Conservation (phyloP, 2,113 vertebrate species). For the Dicrurus megarhynchus region DNA sequence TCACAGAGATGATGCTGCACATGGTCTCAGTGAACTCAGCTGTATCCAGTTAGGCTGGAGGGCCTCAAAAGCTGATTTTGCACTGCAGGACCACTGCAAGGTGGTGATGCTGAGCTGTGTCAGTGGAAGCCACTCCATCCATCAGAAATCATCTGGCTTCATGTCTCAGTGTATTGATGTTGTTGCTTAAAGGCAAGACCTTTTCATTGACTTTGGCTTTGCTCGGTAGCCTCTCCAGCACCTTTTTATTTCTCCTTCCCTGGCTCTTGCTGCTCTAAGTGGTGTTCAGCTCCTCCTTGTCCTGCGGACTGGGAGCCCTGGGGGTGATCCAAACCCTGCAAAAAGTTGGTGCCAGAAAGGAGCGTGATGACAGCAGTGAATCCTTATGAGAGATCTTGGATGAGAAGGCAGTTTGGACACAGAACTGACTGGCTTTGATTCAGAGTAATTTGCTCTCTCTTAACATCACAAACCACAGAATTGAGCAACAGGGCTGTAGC, state of each 20-base stretch:
- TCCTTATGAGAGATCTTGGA: not conserved
- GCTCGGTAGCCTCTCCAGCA: not conserved
- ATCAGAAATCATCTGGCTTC: not conserved
- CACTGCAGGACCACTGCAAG: not conserved
- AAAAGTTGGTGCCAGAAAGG: not conserved
- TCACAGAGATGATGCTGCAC: not conserved
- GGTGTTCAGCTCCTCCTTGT: not conserved
- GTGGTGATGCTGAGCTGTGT: not conserved
- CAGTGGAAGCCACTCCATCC: not conserved
- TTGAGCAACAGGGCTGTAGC: not conserved
- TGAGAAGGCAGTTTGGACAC: not conserved
- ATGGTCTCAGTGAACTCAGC: not conserved
- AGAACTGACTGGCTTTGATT: not conserved
- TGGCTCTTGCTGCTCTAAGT: not conserved
- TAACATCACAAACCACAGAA: not conserved
- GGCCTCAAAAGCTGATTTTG: not conserved
- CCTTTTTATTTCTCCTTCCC: not conserved
- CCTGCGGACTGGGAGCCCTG: not conserved
- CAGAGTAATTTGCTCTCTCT: not conserved
- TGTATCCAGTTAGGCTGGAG: rapidly evolving
- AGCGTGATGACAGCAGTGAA: not conserved
- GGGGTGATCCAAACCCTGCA: not conserved
- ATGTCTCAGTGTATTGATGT: not conserved
- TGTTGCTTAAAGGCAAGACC: not conserved
- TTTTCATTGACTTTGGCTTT: not conserved